A percentile compares a stretch with the other conserved stretches of the same genome.
These are phyloP conservation scores for Etheostoma spectabile DNA, from an alignment of 2,113 vertebrate species.

Conservation along the genomic window DNA sequence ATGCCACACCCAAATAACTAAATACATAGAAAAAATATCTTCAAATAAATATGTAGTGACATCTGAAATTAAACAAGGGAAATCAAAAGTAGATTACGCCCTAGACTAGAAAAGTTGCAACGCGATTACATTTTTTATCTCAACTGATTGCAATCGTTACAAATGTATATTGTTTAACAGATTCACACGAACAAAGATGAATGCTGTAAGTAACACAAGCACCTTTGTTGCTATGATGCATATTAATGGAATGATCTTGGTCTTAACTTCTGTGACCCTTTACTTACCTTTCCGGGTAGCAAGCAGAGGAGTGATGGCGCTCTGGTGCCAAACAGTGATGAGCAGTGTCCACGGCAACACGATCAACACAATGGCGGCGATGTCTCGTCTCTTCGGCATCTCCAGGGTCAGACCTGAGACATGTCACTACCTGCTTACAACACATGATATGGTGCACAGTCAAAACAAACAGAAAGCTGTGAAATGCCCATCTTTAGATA, in stretches of 20 bases:
- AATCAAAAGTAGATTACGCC: too few species aligned
- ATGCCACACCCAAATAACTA: too few species aligned
- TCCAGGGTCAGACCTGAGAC: slow-evolving; percentile 90
- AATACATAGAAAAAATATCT: too few species aligned
- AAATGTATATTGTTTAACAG: too few species aligned
- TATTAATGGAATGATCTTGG: not conserved
- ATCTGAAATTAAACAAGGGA: too few species aligned
- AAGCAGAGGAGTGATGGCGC: slow-evolving; percentile 87
- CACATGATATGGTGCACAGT: not conserved
- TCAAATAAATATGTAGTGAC: too few species aligned
- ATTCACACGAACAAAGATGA: not conserved
- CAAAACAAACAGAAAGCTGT: not conserved
- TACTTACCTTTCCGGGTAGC: slow-evolving; percentile 90
- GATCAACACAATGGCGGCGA: slow-evolving; percentile 93
- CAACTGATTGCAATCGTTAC: too few species aligned
- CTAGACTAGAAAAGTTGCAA: too few species aligned
- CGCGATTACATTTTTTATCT: too few species aligned
- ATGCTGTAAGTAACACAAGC: not conserved
- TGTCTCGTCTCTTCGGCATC: slow-evolving; percentile 96
- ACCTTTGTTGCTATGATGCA: not conserved
- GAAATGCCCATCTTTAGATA: not conserved
- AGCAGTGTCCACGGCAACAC: slow-evolving; percentile 96
- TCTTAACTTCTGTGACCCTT: slow-evolving; percentile 14
- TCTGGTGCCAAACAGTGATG: slow-evolving; percentile 95
- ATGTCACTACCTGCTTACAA: slow-evolving; percentile 88